A percentile compares a stretch with the other conserved stretches of the same genome.
phyloP scores from a whole-genome alignment of 2,113 vertebrate genomes.

The Prunella fulvescens region DNA sequence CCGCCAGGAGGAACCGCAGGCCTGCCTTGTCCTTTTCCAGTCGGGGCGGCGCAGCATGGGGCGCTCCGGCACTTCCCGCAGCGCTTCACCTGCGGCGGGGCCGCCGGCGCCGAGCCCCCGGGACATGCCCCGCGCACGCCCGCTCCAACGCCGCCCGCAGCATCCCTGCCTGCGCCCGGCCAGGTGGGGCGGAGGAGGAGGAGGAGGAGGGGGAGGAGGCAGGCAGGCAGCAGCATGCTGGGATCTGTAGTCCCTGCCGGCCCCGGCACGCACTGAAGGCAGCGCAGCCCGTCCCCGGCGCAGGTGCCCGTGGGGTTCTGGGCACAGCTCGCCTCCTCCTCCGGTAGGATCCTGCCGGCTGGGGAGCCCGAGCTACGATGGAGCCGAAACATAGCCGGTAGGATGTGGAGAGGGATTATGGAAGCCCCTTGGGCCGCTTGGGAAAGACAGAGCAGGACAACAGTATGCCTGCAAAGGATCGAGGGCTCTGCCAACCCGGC shows the following conservation, averaged over 20 bases:
- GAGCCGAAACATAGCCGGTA: background rate
- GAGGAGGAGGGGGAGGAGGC: background rate
- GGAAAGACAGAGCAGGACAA: background rate
- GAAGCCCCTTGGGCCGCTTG: background rate
- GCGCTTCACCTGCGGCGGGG: background rate
- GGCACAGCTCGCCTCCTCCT: background rate
- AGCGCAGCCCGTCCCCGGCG: background rate
- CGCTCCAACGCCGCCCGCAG: background rate
- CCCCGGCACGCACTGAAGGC: background rate
- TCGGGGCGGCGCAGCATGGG: background rate
- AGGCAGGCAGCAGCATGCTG: background rate
- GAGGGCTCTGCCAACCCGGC: background rate
- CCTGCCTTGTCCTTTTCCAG: conserved; percentile 41
- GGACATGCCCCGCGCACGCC: background rate
- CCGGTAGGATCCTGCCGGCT: background rate
- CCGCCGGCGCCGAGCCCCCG: background rate
- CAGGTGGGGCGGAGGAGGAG: background rate
- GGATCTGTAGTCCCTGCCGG: conserved; percentile 39
- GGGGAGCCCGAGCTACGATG: background rate
- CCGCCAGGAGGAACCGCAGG: background rate
- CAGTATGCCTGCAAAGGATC: background rate
- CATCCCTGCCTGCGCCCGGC: conserved; percentile 3
- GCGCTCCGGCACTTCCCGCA: background rate
- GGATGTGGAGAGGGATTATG: background rate
- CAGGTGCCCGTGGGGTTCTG: background rate